phyloP scores from a whole-genome alignment of 2,113 vertebrate species.

The Tupaia chinensis region DNA sequence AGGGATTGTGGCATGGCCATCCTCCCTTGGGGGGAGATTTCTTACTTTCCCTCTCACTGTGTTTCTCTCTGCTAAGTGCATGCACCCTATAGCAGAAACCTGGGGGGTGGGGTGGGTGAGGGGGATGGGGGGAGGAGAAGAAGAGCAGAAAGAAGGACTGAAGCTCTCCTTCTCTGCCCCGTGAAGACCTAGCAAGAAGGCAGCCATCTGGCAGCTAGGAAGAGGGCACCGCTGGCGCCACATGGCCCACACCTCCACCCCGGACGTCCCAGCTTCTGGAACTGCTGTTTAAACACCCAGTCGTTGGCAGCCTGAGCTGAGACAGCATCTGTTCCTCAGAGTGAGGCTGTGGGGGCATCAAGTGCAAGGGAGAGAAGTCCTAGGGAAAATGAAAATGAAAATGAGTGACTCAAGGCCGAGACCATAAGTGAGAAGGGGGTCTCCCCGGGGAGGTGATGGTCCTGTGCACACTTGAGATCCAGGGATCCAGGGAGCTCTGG shows the following conservation, averaged over 20 bases:
- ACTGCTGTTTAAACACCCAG: not conserved
- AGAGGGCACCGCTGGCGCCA: not conserved
- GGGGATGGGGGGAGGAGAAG: too few relatives aligned
- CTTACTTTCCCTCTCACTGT: not conserved
- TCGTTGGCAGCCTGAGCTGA: not conserved
- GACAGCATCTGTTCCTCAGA: not conserved
- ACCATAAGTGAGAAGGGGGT: not conserved
- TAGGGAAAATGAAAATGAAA: conserved; percentile 36
- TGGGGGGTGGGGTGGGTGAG: too few relatives aligned
- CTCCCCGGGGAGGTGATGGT: not conserved
- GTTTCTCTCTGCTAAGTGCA: not conserved
- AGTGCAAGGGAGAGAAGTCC: not conserved
- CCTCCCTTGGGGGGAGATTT: too few relatives aligned
- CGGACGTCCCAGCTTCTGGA: not conserved
- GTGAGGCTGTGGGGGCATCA: not conserved
- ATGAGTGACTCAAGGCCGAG: not conserved
- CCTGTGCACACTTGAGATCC: not conserved
- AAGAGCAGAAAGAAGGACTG: not conserved
- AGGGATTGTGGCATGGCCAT: too few relatives aligned
- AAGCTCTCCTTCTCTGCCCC: not conserved
- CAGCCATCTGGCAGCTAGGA: not conserved
- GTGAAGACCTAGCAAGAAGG: not conserved
- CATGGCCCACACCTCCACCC: not conserved
- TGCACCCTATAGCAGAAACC: too few relatives aligned
- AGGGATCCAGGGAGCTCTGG: not conserved